Evolutionary conservation across 1,140 invertebrate species (phyloP).

Genomic region (Drosophila parvula): DNA sequence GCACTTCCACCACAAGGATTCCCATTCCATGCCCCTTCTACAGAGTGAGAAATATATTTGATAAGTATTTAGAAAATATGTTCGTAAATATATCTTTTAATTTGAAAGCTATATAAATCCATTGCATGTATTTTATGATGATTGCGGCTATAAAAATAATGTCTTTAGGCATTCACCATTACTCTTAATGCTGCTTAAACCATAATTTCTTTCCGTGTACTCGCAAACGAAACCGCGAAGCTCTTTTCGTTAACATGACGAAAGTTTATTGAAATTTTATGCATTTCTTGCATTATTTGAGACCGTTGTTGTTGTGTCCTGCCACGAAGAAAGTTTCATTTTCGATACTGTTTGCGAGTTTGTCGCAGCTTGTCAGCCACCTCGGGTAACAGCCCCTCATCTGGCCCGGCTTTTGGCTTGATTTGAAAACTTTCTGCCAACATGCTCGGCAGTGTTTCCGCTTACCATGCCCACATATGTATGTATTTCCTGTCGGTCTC

Average conservation of each 20-base stretch:
- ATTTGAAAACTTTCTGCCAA: constrained; percentile 36
- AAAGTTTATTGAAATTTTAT: constrained; percentile 50
- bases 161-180: neutral
- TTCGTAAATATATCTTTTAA: neutral
- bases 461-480: neutral
- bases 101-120: too few relatives aligned
- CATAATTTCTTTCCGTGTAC: neutral
- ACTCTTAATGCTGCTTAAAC: too few relatives aligned
- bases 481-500: neutral
- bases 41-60: neutral
- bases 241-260: constrained; percentile 31
- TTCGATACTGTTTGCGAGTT: constrained; percentile 39
- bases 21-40: neutral
- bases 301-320: constrained; percentile 18
- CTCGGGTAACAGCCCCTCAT: constrained; percentile 10
- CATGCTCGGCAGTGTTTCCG: constrained; percentile 14
- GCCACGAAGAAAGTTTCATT: constrained; percentile 41
- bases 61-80: too few relatives aligned
- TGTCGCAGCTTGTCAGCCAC: constrained; percentile 33
- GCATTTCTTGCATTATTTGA: constrained; percentile 50
- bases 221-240: constrained; percentile 9
- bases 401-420: constrained; percentile 23
- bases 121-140: too few relatives aligned
- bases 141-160: neutral
- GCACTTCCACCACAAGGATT: constrained; percentile 22